Evolutionary conservation across 2,888 invertebrate species (phyloP).

Genomic region (Drosophila barbarae): DNA sequence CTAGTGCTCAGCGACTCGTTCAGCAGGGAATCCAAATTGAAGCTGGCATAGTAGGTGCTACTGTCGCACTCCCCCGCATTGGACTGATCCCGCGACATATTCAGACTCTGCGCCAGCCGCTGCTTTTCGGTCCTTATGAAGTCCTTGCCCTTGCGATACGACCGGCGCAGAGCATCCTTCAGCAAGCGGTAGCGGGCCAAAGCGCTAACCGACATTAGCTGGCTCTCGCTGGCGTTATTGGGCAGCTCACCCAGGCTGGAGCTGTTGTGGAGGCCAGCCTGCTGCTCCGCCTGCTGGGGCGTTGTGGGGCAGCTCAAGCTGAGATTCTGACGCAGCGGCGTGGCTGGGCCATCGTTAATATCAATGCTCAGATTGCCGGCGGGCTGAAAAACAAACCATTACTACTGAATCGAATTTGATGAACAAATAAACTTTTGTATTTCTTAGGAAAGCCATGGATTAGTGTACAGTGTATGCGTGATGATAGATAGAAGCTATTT

Average conservation of each 20-base stretch:
- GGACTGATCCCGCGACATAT: slow-evolving; percentile 57
- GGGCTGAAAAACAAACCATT: slow-evolving; percentile 54
- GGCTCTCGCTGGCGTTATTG: slow-evolving; percentile 46
- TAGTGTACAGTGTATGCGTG: slow-evolving; percentile 33
- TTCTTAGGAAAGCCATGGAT: slow-evolving; percentile 28
- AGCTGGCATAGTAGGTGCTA: slow-evolving; percentile 54
- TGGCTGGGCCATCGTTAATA: slow-evolving; percentile 45
- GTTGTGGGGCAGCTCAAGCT: slow-evolving; percentile 67
- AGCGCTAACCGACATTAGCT: slow-evolving; percentile 58
- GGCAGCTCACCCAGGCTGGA: slow-evolving; percentile 51
- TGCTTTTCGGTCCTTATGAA: slow-evolving; percentile 71
- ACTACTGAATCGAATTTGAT: slow-evolving; percentile 21
- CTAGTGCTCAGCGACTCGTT: slow-evolving; percentile 63
- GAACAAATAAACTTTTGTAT: slow-evolving; percentile 43
- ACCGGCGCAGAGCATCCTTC: slow-evolving; percentile 76
- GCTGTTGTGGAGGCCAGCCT: slow-evolving; percentile 33
- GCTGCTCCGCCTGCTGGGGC: slow-evolving; percentile 48
- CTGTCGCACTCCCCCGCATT: slow-evolving; percentile 58
- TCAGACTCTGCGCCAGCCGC: slow-evolving; percentile 65
- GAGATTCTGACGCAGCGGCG: slow-evolving; percentile 34
- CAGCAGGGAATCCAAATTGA: slow-evolving; percentile 70
- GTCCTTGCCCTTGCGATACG: slow-evolving; percentile 75
- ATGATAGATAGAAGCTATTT: slow-evolving; percentile 19
- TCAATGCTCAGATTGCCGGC: slow-evolving; percentile 52
- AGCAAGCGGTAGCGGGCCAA: slow-evolving; percentile 70